Percentiles rank a stretch among this genome's conserved stretches.
These are phyloP conservation scores for Palythoa heliodiscus DNA, from an alignment of 92 coral and sea anemone genomes.

Conservation along the genomic window DNA sequence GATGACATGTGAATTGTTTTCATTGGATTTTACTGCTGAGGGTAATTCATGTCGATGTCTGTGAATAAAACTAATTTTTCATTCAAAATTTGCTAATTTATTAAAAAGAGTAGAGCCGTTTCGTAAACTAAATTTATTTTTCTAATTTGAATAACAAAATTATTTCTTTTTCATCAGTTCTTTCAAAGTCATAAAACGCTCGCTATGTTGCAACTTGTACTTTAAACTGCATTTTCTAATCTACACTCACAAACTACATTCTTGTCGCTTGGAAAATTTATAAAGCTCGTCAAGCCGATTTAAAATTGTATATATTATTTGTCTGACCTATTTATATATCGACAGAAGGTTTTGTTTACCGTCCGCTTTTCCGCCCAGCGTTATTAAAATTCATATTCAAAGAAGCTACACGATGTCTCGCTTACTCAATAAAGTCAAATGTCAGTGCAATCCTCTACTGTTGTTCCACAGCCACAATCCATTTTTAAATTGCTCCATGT, in stretches of 20 bases:
- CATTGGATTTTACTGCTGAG: neutral
- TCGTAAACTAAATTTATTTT: constrained; percentile 21
- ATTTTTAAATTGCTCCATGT: neutral
- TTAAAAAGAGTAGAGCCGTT: constrained; percentile 18
- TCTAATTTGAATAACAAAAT: constrained; percentile 33
- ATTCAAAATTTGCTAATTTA: constrained; percentile 27
- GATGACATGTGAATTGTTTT: constrained; percentile 5
- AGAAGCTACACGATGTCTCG: neutral
- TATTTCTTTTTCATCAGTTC: constrained; percentile 5
- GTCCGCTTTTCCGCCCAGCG: neutral
- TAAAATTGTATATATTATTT: constrained; percentile 1
- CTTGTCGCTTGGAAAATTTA: constrained; percentile 6
- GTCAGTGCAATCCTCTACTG: neutral
- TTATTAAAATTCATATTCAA: constrained; percentile 1
- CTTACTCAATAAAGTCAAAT: neutral
- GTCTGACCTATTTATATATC: neutral
- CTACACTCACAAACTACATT: neutral
- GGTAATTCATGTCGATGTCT: neutral
- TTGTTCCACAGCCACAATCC: neutral
- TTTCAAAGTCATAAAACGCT: neutral
- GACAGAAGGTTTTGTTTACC: constrained; percentile 13
- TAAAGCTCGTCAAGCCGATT: constrained; percentile 1
- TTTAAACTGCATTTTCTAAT: neutral
- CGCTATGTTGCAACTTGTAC: neutral
- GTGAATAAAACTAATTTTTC: neutral